Evolutionary conservation across 1,140 invertebrate genomes (phyloP).

Genomic region (Drosophila melanica): DNA sequence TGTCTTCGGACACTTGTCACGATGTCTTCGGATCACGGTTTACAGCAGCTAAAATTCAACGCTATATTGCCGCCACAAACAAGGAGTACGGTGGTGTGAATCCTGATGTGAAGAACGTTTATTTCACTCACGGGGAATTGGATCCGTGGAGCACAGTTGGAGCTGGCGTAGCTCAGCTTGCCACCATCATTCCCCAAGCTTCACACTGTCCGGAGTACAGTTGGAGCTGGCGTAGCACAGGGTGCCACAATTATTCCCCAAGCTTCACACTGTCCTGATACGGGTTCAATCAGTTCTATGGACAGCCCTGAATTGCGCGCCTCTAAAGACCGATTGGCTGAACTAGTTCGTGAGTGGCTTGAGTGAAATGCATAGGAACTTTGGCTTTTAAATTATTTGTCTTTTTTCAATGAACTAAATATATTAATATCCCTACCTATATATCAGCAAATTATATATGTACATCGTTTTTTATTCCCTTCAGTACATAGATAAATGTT

Average conservation of each 20-base stretch:
- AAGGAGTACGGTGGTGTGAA: slow-evolving; percentile 85
- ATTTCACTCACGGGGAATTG: slow-evolving; percentile 87
- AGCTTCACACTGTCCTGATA: slow-evolving; percentile 88
- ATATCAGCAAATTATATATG: too few relatives aligned
- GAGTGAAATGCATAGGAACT: not conserved
- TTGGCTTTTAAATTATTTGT: too few relatives aligned
- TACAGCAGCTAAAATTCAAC: slow-evolving; percentile 39
- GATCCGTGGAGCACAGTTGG: slow-evolving; percentile 88
- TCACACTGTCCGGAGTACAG: slow-evolving; percentile 88
- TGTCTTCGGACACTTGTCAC: slow-evolving; percentile 88
- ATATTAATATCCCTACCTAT: too few relatives aligned
- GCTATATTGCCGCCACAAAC: slow-evolving; percentile 85
- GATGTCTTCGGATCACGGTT: slow-evolving; percentile 86
- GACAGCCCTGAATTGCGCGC: slow-evolving; percentile 85
- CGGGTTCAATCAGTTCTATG: slow-evolving; percentile 83
- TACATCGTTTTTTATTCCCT: too few relatives aligned
- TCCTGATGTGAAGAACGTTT: slow-evolving; percentile 86
- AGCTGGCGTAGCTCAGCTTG: slow-evolving; percentile 71
- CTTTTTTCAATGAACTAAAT: too few relatives aligned
- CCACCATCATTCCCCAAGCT: slow-evolving; percentile 78
- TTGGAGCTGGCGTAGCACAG: slow-evolving; percentile 84
- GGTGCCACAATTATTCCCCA: slow-evolving; percentile 69
- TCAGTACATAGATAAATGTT: too few relatives aligned
- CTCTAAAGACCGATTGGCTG: slow-evolving; percentile 55
- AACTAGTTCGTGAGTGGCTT: slow-evolving; percentile 70